Base-by-base conservation (phyloP, 2,113 vertebrate species). In the Pygoscelis adeliae region DNA sequence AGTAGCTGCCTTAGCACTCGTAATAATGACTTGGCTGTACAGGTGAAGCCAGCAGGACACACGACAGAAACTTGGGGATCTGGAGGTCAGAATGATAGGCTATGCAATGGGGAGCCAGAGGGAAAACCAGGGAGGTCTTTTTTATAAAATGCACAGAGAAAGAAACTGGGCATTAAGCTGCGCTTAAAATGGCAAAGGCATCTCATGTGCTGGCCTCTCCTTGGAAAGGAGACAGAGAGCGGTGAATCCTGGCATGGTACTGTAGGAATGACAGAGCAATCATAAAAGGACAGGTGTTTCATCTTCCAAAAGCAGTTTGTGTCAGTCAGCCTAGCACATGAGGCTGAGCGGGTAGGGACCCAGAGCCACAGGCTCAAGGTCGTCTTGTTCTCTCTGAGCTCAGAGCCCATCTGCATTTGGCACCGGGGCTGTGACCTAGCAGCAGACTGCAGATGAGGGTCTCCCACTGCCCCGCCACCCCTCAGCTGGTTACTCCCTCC, bases 231-330 rank as follows among this genome's bases (percentile, higher is more conserved):
- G 29, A 56, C 44, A 42, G 29, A 53, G 58, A 73, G 29, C 70
- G 62, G 18, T 20, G 36, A 50, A 29, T 86, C 26, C 42, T 81
- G 63, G 71, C 52, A 50, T 13, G 26, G 34, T 42, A 16, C 20
- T 69, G 15, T 58, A 70, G 59, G 42, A 93, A 56, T 66, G 22
- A 84, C 46, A 77, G 66, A 83, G 18, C 71, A 78, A 4, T 91
- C 15, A 16, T 69, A 58, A 86, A 90, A 77, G 38, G 30, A 30
- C 25, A 50, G 42, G 19, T 89, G 42, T 81, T 94, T 72, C 18
- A 61, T 85, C 81, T 88, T 79, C 66, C 49, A 76, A 65, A 95
- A 83, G 29, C n/a, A 82, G 44, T n/a, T 92, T 80, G 21, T 36
- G 25, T 53, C 62, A 66, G 46, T 58, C 69, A 62, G 61, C 32